Evolutionary conservation across 2,888 invertebrate genomes (phyloP).

Genomic region (Harmothoe impar): DNA sequence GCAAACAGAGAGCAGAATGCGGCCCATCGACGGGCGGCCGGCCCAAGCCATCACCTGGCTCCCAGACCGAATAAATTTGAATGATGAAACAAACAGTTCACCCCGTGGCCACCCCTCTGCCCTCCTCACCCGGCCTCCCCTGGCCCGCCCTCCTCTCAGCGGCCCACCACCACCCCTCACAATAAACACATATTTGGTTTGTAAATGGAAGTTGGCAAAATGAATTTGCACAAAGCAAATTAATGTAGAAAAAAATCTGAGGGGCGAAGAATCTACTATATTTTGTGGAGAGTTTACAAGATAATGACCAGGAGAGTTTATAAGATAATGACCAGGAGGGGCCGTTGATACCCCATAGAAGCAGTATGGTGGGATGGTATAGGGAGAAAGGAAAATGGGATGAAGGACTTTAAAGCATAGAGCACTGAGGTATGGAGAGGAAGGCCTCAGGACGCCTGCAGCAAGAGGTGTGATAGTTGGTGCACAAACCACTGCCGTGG

Average conservation of each 20-base stretch:
- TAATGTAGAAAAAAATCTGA: conserved; percentile 7
- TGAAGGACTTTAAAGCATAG: neutral
- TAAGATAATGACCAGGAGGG: neutral
- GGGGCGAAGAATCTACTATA: neutral
- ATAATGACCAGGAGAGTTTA: neutral
- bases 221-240: conserved; percentile 63
- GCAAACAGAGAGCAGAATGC: conserved; percentile 43
- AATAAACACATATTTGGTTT: conserved; percentile 57
- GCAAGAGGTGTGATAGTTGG: neutral
- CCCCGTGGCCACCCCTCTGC: conserved; percentile 19
- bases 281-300: neutral
- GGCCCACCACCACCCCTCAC: neutral
- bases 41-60: conserved; percentile 46
- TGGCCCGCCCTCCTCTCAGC: neutral
- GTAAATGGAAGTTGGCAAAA: conserved; percentile 61
- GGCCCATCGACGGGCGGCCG: conserved; percentile 24
- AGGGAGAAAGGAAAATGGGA: neutral
- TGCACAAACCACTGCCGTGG: neutral
- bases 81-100: conserved; percentile 60
- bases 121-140: neutral
- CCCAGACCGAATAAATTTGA: conserved; percentile 59
- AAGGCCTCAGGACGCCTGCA: neutral
- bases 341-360: no score
- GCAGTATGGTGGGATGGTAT: neutral
- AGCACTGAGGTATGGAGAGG: neutral